Evolutionary conservation across 2,888 invertebrate genomes (phyloP), one percentile per base, ranked within the genome.

Genomic region (Zygogramma bicolorata): DNA sequence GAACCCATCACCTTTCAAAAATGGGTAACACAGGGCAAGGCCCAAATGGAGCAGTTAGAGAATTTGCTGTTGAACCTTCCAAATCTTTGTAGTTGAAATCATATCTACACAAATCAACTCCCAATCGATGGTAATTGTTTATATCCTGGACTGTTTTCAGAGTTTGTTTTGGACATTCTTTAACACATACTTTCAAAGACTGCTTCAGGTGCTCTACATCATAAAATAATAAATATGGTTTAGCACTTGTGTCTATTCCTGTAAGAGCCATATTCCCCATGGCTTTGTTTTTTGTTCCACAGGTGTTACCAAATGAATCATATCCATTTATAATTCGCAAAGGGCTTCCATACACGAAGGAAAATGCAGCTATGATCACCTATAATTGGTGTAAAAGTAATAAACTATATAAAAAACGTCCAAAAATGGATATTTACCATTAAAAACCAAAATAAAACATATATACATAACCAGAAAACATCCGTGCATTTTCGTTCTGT

Each of bases 301-400:
- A 98, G 34, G 96, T 96, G 85, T 98, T 97, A 7, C 97, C 97
- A 88, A 96, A 97, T 68, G 96, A 96, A 86, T 97, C 97, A 86
- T 95, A 96, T 18, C 97, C 97, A 89, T 96, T 95, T 74, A 96
- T 93, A 49, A 97, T 90, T 76, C 96, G 90, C 81, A 93, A 87
- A 0, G 97, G 96, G 87, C 95, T 95, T 18, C 96, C 97, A 85
- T 95, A 95, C 0, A 95, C 94, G 84, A 95, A 92, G 8, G 97
- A 94, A 88, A 97, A 96, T 10, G 93, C 93, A 31, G 95, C 95
- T 78, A 96, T 92, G 78, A 94, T 90, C 81, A 95, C 92, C 95
- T 95, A 86, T 38, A 87, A 86, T 46, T 60, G 38, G 40, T 38
- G 15, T 53, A 53, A 15, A 13, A 10, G n/a, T 38, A 3, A 38